phyloP scores from a whole-genome alignment of 2,797 vertebrate species.

The Staurois parvus region DNA sequence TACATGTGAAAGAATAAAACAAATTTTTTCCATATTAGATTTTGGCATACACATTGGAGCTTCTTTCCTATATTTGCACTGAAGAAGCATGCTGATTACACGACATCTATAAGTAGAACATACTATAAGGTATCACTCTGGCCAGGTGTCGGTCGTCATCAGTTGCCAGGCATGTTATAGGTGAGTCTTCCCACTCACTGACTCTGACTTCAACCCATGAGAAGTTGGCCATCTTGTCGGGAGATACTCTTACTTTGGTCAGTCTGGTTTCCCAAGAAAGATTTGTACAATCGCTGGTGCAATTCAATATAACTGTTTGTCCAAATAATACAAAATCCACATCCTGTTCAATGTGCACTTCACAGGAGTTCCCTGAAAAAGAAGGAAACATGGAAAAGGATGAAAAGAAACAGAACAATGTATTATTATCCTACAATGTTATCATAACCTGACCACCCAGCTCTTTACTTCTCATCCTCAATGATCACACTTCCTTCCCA shows the following conservation, averaged over 20 bases:
- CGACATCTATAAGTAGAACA: neutral
- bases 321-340: neutral
- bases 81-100: no score
- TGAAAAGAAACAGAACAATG: neutral
- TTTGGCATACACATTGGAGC: no score
- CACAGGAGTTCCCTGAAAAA: neutral
- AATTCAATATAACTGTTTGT: neutral
- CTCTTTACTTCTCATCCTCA: no score
- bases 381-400: neutral
- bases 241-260: neutral
- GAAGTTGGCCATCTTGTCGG: neutral
- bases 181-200: neutral
- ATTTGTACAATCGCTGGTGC: neutral
- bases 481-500: no score
- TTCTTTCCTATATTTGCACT: no score
- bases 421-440: no score
- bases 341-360: neutral
- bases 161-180: neutral
- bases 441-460: no score
- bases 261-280: neutral
- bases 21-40: no score
- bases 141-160: rapidly evolving
- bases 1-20: no score
- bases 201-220: neutral
- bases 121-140: slow-evolving; percentile 26